phyloP scores from a whole-genome alignment of 2,113 vertebrate genomes.

The Spea multiplicata region DNA sequence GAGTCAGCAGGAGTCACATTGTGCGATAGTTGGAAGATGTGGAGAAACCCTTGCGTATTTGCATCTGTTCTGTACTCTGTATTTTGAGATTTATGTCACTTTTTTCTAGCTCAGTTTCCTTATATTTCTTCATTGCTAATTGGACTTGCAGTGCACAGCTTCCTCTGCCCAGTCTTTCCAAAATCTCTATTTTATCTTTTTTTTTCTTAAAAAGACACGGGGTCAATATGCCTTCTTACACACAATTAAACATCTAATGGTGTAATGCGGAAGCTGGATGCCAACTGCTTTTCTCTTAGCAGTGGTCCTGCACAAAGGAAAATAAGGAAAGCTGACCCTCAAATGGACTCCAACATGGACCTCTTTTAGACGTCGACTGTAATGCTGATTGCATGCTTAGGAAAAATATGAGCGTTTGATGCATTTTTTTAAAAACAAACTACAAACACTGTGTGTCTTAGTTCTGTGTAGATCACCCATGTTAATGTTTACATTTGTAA shows the following conservation, averaged over 20 bases:
- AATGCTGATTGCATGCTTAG: constrained; percentile 45
- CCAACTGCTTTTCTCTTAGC: constrained; percentile 24
- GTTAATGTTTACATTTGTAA: constrained; percentile 42
- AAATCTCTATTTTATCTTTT: neutral
- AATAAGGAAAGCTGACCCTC: neutral
- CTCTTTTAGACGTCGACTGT: constrained; percentile 31
- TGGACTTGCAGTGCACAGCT: constrained; percentile 14
- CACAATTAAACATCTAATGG: neutral
- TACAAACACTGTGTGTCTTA: constrained; percentile 43
- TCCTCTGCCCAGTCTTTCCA: neutral
- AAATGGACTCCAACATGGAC: constrained; percentile 15
- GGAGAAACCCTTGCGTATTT: constrained; percentile 30
- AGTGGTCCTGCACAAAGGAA: constrained; percentile 8
- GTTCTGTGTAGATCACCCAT: constrained; percentile 34
- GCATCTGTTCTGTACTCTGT: constrained; percentile 22
- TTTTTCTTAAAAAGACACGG: neutral
- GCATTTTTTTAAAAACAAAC: constrained; percentile 35
- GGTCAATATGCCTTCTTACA: neutral
- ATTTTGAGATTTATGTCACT: constrained; percentile 11
- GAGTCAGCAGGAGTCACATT: constrained; percentile 3
- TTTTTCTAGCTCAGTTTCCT: constrained; percentile 14
- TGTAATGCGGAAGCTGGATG: neutral
- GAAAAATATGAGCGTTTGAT: constrained; percentile 37
- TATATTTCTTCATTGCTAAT: neutral
- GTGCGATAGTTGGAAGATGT: constrained; percentile 13